These are phyloP conservation scores for Podargus strigoides DNA, from an alignment of 2,797 vertebrate genomes.

Conservation along the genomic window DNA sequence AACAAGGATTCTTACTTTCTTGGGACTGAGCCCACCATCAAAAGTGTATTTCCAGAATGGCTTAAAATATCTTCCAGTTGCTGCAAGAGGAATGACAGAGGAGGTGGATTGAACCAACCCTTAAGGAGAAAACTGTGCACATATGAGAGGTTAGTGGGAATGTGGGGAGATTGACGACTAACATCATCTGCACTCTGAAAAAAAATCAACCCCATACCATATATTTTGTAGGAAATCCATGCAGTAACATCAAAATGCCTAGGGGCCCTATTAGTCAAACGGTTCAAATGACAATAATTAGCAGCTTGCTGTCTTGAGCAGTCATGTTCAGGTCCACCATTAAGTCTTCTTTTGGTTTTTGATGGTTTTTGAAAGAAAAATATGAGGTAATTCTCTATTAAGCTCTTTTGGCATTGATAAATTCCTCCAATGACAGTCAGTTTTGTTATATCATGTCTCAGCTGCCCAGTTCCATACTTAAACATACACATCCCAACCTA, in stretches of 20 bases:
- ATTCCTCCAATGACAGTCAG: not conserved
- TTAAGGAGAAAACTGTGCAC: not conserved
- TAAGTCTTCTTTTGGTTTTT: not conserved
- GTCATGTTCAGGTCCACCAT: not conserved
- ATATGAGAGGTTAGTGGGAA: not conserved
- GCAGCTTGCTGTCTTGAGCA: not conserved
- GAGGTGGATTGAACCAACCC: not conserved
- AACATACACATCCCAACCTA: not conserved
- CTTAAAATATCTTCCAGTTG: not conserved
- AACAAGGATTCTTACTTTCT: not conserved
- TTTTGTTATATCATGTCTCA: not conserved
- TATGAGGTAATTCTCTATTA: not conserved
- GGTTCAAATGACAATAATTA: not conserved
- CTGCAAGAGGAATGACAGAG: not conserved
- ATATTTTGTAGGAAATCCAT: not conserved
- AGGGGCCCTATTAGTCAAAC: slow-evolving; percentile 4
- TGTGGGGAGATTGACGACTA: not conserved
- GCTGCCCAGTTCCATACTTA: not conserved
- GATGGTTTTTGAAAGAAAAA: not conserved
- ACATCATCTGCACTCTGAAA: not conserved
- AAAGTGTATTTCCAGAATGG: not conserved
- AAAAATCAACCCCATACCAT: not conserved
- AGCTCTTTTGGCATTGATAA: not conserved
- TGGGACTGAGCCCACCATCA: not conserved
- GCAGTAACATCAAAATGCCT: slow-evolving; percentile 1